Evolutionary conservation across 2,797 vertebrate species (phyloP).

Genomic region (Gastrophryne carolinensis): DNA sequence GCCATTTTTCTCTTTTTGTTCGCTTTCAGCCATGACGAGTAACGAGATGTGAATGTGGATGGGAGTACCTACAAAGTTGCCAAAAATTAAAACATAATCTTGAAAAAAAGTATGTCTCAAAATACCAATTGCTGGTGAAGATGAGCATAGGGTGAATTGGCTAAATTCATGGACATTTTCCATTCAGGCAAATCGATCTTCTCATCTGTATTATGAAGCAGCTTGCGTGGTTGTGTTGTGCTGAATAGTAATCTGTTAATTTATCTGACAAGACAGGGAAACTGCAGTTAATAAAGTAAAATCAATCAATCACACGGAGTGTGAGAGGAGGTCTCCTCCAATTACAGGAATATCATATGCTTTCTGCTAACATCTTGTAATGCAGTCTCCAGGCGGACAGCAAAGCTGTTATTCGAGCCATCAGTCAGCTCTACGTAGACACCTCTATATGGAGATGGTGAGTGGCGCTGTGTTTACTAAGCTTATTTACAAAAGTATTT

Average conservation of each 20-base stretch:
- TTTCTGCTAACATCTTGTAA: constrained; percentile 15
- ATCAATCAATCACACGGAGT: constrained; percentile 24
- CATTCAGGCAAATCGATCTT: too few relatives aligned
- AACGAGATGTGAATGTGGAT: too few relatives aligned
- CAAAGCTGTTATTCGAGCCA: not conserved
- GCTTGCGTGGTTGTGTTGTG: constrained; percentile 19
- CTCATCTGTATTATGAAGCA: constrained; percentile 23
- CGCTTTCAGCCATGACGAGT: too few relatives aligned
- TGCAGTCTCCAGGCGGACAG: constrained; percentile 7
- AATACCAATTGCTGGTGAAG: too few relatives aligned
- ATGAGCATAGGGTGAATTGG: too few relatives aligned
- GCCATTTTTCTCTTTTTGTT: too few relatives aligned
- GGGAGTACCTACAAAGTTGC: too few relatives aligned
- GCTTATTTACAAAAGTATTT: not conserved
- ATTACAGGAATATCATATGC: constrained; percentile 34
- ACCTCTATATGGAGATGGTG: not conserved
- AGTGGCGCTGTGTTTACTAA: not conserved
- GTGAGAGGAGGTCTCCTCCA: constrained; percentile 39
- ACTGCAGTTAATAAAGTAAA: constrained; percentile 39
- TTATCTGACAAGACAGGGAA: constrained; percentile 42
- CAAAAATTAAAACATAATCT: too few relatives aligned
- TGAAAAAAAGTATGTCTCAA: too few relatives aligned
- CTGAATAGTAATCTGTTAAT: constrained; percentile 37
- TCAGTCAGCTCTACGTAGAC: not conserved
- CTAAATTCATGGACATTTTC: too few relatives aligned